phyloP scores from a whole-genome alignment of 2,113 vertebrate species.

The Notothenia coriiceps region DNA sequence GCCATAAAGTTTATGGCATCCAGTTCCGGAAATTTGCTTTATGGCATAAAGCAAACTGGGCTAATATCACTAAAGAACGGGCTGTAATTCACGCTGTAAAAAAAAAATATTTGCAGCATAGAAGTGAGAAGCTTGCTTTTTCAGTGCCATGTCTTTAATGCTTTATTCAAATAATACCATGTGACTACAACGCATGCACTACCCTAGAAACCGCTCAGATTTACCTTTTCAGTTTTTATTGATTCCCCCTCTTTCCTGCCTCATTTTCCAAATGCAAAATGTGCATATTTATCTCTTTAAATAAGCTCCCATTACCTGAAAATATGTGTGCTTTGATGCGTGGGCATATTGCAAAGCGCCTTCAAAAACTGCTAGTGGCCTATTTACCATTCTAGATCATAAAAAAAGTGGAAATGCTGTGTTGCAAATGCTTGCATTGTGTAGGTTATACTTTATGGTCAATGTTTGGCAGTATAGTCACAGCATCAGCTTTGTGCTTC shows the following conservation, averaged over 20 bases:
- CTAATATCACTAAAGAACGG: background rate
- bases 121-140: conserved; percentile 13
- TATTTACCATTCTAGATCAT: background rate
- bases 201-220: background rate
- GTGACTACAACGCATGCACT: background rate
- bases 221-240: background rate
- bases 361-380: background rate
- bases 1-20: background rate
- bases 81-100: conserved; percentile 33
- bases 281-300: background rate
- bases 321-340: background rate
- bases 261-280: background rate
- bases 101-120: conserved; percentile 29
- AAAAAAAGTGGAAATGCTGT: background rate
- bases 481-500: background rate
- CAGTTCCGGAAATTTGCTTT: too few relatives aligned
- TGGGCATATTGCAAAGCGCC: background rate
- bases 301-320: background rate
- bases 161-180: conserved; percentile 5
- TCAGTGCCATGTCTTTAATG: conserved; percentile 20
- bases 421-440: background rate
- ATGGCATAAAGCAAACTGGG: conserved; percentile 1
- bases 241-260: background rate
- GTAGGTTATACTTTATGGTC: background rate
- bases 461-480: background rate